phyloP scores from a whole-genome alignment of 2,888 invertebrate species.

The Phortica okadai region DNA sequence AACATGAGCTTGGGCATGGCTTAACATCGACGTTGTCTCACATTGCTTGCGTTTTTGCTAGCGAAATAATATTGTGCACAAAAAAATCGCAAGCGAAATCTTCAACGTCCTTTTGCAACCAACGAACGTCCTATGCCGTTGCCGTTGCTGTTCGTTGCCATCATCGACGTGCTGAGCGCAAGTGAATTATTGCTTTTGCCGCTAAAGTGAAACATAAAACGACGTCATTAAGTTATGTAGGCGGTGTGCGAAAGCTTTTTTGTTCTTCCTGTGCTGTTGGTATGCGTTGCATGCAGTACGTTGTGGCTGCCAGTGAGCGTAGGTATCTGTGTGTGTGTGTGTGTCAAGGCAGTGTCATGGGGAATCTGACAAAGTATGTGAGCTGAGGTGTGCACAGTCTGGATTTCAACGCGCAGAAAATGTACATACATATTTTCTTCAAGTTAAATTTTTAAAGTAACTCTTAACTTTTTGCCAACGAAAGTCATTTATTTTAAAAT shows the following conservation, averaged over 20 bases:
- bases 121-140: neutral
- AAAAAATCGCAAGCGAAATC: conserved; percentile 42
- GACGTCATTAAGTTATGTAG: conserved; percentile 68
- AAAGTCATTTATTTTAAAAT: no score
- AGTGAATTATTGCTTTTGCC: conserved; percentile 63
- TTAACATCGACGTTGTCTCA: neutral
- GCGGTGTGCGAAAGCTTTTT: conserved; percentile 8
- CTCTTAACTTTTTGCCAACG: no score
- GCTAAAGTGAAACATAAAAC: conserved; percentile 66
- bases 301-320: neutral
- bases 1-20: no score
- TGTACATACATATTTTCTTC: no score
- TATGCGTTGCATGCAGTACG: conserved; percentile 17
- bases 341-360: conserved; percentile 19
- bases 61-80: conserved; percentile 37
- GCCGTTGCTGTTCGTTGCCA: conserved; percentile 33
- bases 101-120: neutral
- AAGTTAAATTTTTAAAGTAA: no score
- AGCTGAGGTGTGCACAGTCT: no score
- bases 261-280: conserved; percentile 15
- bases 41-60: conserved; percentile 47
- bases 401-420: no score
- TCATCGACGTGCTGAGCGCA: conserved; percentile 39
- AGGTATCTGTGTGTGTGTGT: neutral
- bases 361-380: conserved; percentile 25